Evolutionary conservation across 2,888 invertebrate genomes (phyloP).

Genomic region (Teleogryllus oceanicus): DNA sequence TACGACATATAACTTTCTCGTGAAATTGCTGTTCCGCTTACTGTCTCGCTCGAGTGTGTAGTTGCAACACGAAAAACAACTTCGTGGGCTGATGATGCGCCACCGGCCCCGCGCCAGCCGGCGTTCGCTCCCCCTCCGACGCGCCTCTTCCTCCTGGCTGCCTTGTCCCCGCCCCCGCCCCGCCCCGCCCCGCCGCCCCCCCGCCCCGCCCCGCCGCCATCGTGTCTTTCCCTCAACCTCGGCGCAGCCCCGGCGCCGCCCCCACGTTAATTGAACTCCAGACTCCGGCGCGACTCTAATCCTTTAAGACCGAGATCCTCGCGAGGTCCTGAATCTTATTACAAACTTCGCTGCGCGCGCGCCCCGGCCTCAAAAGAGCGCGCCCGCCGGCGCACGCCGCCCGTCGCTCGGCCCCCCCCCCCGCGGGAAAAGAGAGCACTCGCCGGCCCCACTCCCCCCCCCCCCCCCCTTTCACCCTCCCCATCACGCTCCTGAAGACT

Average conservation of each 20-base stretch:
- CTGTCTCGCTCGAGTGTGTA: too few species aligned
- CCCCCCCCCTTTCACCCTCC: too few species aligned
- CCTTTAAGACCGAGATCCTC: slow-evolving; percentile 18
- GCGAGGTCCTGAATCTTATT: slow-evolving; percentile 18
- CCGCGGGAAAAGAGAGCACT: too few species aligned
- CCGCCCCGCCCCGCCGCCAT: neutral
- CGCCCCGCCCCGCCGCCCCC: neutral
- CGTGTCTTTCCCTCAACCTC: neutral
- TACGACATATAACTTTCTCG: too few species aligned
- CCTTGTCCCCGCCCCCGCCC: neutral
- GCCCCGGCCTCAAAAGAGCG: neutral
- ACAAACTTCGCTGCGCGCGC: slow-evolving; percentile 9
- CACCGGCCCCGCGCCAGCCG: too few species aligned
- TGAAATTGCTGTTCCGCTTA: too few species aligned
- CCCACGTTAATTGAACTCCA: slow-evolving; percentile 18
- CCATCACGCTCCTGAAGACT: too few species aligned
- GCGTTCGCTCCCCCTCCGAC: too few species aligned
- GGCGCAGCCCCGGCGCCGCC: neutral
- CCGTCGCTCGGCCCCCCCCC: neutral
- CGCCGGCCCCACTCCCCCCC: too few species aligned
- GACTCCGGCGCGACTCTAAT: slow-evolving; percentile 18
- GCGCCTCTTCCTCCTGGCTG: neutral
- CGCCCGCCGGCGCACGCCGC: neutral
- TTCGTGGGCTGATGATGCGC: too few species aligned
- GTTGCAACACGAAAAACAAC: too few species aligned